phyloP scores from a whole-genome alignment of 2,797 vertebrate species.

The Ctenopoma multispine region DNA sequence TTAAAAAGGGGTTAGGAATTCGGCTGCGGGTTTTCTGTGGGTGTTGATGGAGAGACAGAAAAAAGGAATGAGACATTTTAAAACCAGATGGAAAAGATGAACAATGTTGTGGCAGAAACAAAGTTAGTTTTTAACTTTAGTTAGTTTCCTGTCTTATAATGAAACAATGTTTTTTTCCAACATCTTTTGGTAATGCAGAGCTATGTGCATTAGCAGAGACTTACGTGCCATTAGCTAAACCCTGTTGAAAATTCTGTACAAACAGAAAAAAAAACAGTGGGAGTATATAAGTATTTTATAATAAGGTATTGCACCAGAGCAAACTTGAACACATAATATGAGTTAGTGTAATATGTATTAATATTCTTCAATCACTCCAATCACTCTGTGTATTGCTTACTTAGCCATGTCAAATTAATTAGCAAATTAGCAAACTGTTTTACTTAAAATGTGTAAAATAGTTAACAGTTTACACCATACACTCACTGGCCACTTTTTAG shows the following conservation, averaged over 20 bases:
- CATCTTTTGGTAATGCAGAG: background rate
- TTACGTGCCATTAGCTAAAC: background rate
- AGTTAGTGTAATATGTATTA: background rate
- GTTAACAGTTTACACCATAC: too few relatives aligned
- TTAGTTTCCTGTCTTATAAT: conserved; percentile 41
- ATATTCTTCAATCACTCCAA: conserved; percentile 1
- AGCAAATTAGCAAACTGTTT: background rate
- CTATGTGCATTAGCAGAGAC: background rate
- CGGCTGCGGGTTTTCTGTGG: conserved; percentile 58
- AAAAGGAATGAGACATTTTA: conserved; percentile 31
- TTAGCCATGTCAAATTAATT: background rate
- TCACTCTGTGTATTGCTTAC: background rate
- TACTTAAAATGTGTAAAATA: too few relatives aligned
- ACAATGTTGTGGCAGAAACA: conserved; percentile 57
- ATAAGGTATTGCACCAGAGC: background rate
- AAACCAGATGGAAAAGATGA: conserved; percentile 55
- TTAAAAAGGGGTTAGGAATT: conserved; percentile 45
- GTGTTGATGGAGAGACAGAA: conserved; percentile 53
- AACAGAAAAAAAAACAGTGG: too few relatives aligned
- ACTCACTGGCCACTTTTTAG: too few relatives aligned
- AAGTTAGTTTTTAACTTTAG: conserved; percentile 54
- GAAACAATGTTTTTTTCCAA: conserved; percentile 9
- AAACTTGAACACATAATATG: background rate
- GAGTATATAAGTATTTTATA: background rate
- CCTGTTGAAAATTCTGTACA: conserved; percentile 5